Evolutionary conservation across 2,888 invertebrate species (phyloP).

Genomic region (Phalera bucephala): DNA sequence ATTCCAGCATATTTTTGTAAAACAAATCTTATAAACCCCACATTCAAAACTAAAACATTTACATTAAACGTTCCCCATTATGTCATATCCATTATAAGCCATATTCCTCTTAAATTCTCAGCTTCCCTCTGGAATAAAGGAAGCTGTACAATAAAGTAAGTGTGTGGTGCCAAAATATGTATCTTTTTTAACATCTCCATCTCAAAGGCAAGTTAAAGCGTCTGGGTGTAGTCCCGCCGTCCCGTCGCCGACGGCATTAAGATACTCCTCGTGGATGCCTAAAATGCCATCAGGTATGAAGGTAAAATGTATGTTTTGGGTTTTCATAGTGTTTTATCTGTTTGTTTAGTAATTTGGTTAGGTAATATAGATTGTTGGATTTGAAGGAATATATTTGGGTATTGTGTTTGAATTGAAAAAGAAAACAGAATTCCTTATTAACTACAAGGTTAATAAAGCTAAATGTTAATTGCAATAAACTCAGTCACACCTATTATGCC

Average conservation of each 20-base stretch:
- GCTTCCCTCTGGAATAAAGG: constrained; percentile 32
- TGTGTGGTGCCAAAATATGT: constrained; percentile 60
- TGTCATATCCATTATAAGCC: constrained; percentile 31
- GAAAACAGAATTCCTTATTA: too few species aligned
- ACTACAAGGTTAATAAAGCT: too few species aligned
- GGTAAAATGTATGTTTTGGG: too few species aligned
- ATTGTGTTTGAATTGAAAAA: background rate
- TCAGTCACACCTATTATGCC: too few species aligned
- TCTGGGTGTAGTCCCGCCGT: constrained; percentile 56
- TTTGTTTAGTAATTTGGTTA: too few species aligned
- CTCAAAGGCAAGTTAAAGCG: constrained; percentile 52
- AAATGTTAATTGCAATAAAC: too few species aligned
- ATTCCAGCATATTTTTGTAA: too few species aligned
- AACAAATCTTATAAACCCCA: too few species aligned
- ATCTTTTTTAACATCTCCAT: constrained; percentile 50
- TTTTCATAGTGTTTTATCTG: too few species aligned
- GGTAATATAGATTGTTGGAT: too few species aligned
- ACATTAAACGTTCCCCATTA: constrained; percentile 6
- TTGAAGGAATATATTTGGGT: too few species aligned
- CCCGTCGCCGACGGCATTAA: constrained; percentile 60
- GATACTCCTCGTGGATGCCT: constrained; percentile 22
- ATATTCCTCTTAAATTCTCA: constrained; percentile 27
- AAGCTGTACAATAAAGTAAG: constrained; percentile 34
- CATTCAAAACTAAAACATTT: constrained; percentile 7
- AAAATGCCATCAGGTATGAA: constrained; percentile 48